These are phyloP conservation scores for Phataginus tetradactyla DNA, from an alignment of 2,797 vertebrate genomes.

Conservation along the genomic window DNA sequence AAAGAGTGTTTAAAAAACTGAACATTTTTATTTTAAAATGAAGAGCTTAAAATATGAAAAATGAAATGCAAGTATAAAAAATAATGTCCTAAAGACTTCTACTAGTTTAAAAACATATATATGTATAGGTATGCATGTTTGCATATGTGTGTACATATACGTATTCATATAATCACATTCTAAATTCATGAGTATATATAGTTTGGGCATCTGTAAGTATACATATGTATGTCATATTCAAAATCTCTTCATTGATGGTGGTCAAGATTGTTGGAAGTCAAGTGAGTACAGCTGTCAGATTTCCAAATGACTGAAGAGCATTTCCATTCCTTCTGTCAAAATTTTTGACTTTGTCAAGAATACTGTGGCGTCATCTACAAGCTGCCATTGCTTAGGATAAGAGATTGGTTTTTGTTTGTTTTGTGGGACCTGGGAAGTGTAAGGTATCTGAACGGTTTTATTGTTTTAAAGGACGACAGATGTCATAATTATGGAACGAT, in stretches of 20 bases:
- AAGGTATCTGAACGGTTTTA: not conserved
- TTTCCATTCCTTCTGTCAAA: not conserved
- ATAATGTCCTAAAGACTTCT: not conserved
- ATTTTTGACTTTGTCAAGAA: not conserved
- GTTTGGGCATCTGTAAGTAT: not conserved
- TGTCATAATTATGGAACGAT: not conserved
- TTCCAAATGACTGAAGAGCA: not conserved
- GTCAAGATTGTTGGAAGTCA: not conserved
- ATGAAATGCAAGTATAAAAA: not conserved
- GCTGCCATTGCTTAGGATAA: not conserved
- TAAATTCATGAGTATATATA: not conserved
- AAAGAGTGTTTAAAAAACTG: not conserved
- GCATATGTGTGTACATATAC: not conserved
- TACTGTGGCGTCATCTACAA: not conserved
- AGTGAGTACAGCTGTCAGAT: not conserved
- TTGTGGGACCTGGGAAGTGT: not conserved
- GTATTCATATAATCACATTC: not conserved
- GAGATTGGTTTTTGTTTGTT: not conserved
- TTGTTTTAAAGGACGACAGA: not conserved
- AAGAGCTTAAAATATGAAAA: not conserved
- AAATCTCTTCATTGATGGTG: not conserved
- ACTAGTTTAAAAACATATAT: not conserved
- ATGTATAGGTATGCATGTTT: not conserved
- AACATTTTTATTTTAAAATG: slow-evolving; percentile 11
- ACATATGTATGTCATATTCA: not conserved